Evolutionary conservation across 2,113 vertebrate genomes (phyloP).

Genomic region (Nasalis larvatus): DNA sequence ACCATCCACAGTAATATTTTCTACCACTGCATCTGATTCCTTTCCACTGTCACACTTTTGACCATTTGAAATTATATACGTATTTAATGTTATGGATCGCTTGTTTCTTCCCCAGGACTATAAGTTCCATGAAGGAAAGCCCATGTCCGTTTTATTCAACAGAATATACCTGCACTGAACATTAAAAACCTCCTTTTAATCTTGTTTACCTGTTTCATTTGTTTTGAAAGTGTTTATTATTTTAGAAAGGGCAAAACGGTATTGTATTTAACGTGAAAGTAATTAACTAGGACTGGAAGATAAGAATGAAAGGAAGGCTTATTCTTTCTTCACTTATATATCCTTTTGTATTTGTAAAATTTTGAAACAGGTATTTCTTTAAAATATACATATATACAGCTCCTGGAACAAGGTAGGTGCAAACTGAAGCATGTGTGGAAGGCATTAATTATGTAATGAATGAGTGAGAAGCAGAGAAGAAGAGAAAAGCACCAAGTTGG

Average conservation of each 20-base stretch:
- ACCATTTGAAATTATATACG: not conserved
- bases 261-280: not conserved
- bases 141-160: not conserved
- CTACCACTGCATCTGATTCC: no score
- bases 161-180: no score
- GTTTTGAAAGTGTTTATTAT: not conserved
- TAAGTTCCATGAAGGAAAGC: not conserved
- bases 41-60: not conserved
- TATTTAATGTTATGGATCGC: rapidly evolving
- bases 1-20: no score
- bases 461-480: not conserved
- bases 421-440: not conserved
- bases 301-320: not conserved
- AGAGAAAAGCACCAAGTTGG: not conserved
- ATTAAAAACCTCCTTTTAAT: not conserved
- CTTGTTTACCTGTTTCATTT: not conserved
- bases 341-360: not conserved
- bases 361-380: not conserved
- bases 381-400: not conserved
- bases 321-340: not conserved
- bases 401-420: rapidly evolving
- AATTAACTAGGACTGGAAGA: not conserved
- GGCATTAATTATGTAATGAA: not conserved
- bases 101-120: not conserved
- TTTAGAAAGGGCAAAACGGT: not conserved